These are phyloP conservation scores for Nerophis ophidion DNA, from an alignment of 2,113 vertebrate species.

Conservation along the genomic window DNA sequence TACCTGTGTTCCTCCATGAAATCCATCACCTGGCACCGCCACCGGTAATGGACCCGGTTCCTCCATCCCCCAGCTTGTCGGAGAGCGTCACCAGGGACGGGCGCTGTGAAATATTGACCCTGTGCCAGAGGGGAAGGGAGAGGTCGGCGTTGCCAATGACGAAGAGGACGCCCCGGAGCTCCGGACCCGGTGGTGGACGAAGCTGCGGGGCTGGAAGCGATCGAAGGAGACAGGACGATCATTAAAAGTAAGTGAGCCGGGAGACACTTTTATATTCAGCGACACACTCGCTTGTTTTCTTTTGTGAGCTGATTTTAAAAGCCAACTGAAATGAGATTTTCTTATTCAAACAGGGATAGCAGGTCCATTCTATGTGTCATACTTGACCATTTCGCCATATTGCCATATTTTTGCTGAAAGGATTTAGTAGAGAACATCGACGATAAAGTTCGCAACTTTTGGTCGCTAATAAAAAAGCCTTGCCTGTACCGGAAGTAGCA, in stretches of 20 bases:
- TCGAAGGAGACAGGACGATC: conserved; percentile 20
- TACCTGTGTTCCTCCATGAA: conserved; percentile 63
- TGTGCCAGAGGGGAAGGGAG: conserved; percentile 59
- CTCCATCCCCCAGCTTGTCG: conserved; percentile 55
- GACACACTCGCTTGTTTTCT: conserved; percentile 1
- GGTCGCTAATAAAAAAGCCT: too few species aligned
- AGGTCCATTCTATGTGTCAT: too few species aligned
- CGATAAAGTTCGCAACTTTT: too few species aligned
- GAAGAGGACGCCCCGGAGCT: conserved; percentile 56
- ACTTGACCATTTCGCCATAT: too few species aligned
- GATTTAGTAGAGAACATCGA: too few species aligned
- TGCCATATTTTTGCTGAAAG: too few species aligned
- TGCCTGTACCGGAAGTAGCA: too few species aligned
- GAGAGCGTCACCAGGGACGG: conserved; percentile 65
- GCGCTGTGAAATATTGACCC: conserved; percentile 73
- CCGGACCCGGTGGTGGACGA: conserved; percentile 26
- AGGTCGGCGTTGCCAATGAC: conserved; percentile 66
- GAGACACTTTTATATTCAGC: not conserved
- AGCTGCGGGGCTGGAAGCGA: conserved; percentile 19
- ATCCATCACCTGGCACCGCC: conserved; percentile 72
- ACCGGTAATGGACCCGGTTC: conserved; percentile 69
- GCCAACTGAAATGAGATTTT: too few species aligned
- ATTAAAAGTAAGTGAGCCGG: conserved; percentile 28
- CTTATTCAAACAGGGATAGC: too few species aligned
- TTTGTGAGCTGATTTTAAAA: not conserved